Conservation (phyloP, 2,797 vertebrate species). For the Acridotheres tristis region DNA sequence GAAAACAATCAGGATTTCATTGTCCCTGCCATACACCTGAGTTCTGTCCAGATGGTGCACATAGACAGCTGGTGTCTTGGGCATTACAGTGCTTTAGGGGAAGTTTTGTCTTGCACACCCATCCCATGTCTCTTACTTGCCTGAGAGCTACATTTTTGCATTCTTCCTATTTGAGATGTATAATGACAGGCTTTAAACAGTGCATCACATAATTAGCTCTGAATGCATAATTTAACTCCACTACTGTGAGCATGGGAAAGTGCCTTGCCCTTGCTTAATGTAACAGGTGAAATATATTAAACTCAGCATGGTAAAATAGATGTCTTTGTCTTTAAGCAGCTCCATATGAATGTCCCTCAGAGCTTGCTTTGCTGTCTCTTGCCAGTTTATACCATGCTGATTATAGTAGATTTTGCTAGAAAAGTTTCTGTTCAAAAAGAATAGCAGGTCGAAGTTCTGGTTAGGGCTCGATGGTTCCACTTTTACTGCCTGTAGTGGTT, state of each 20-base stretch:
- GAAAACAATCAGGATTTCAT: background rate
- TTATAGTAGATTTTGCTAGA: background rate
- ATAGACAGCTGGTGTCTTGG: background rate
- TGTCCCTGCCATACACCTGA: background rate
- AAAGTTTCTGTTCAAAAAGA: background rate
- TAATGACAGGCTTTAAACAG: conserved; percentile 7
- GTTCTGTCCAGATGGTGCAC: background rate
- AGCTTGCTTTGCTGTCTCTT: background rate
- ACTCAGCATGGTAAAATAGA: background rate
- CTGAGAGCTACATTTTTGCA: background rate
- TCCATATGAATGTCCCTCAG: background rate
- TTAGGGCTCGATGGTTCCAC: background rate
- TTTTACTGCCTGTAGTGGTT: background rate
- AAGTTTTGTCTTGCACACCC: background rate
- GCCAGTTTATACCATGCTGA: background rate
- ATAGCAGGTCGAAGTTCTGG: background rate
- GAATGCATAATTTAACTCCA: conserved; percentile 9
- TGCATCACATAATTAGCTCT: background rate
- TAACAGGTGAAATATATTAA: background rate
- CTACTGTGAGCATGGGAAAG: background rate
- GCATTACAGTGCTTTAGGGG: background rate
- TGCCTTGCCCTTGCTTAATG: background rate
- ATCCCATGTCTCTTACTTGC: background rate
- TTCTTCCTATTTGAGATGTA: background rate
- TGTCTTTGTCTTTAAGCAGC: background rate